These are phyloP conservation scores for Perodicticus potto DNA, from an alignment of 2,797 vertebrate genomes.

Conservation along the genomic window DNA sequence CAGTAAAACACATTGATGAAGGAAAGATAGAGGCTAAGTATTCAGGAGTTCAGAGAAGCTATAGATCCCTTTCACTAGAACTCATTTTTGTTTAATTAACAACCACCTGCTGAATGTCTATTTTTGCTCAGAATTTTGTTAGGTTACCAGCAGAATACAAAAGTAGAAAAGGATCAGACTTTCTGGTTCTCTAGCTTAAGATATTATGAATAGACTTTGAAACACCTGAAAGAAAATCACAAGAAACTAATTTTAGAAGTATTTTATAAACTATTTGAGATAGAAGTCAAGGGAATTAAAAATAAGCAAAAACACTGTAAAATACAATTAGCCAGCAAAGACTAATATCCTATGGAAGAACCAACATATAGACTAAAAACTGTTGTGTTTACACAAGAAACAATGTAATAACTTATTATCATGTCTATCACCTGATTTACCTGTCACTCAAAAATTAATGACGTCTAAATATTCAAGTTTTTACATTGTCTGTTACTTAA, in stretches of 20 bases:
- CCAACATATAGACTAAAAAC: not conserved
- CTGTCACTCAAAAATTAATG: not conserved
- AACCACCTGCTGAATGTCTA: not conserved
- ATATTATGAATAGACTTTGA: not conserved
- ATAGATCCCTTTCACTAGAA: slow-evolving; percentile 31
- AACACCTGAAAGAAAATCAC: not conserved
- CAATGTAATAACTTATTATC: not conserved
- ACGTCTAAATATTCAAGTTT: not conserved
- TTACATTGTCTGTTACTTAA: not conserved
- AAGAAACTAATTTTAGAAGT: not conserved
- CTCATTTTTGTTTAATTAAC: slow-evolving; percentile 12
- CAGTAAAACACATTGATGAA: not conserved
- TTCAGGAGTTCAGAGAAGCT: not conserved
- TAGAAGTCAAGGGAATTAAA: not conserved
- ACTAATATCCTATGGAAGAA: not conserved
- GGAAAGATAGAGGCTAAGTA: not conserved
- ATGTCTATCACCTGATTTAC: not conserved
- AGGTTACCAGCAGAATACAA: not conserved
- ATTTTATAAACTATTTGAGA: not conserved
- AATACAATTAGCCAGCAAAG: not conserved
- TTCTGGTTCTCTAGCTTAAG: not conserved
- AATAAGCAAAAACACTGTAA: not conserved
- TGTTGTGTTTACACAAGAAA: not conserved
- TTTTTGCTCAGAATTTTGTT: not conserved
- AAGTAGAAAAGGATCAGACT: not conserved